Evolutionary conservation across 2,888 invertebrate genomes (phyloP), one percentile per base, ranked within the genome.

Genomic region (Polydrusus tereticollis): DNA sequence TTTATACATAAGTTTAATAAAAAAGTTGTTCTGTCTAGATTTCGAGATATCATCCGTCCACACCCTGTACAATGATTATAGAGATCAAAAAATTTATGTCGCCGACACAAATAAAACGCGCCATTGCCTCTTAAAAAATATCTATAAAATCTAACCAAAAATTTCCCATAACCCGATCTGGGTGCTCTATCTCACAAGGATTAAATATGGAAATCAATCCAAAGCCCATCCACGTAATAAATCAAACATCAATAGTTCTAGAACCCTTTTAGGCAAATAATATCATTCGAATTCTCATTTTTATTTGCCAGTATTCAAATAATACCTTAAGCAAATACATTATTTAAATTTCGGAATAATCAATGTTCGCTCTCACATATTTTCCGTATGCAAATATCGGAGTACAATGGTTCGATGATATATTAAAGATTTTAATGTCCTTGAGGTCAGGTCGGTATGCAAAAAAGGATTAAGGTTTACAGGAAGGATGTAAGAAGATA

Each of bases 251-350:
- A 72, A 74, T 75, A 74, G 72, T 69, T 74, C 70, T 69, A 69
- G 38, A 72, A 60, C 75, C 75, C 73, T 74, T 72, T 75, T 69
- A 64, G 70, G 43, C 73, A 69, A 73, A 73, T 73, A 69, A 79
- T 79, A 80, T 72, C 72, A 75, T 62, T 69, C 65, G 38, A 66
- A 58, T 38, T 33, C 55, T 47, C 41, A 33, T 68, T 58, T 62
- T 62, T 52, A 29, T 10, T 47, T 20, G 20, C 20, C 45, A 8
- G 18, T 78, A 80, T 80, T 81, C 80, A 79, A 80, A 80, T 81
- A 80, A 73, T 73, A 14, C 69, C 75, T 81, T 81, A 79, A 80
- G 78, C 79, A 81, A 81, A 81, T 81, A 81, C 80, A 81, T 75
- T 75, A 75, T 75, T 66, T 55, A 75, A 73, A 75, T 75, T 72